Evolutionary conservation across 2,888 invertebrate genomes (phyloP).

Genomic region (Nemurella pictetii): DNA sequence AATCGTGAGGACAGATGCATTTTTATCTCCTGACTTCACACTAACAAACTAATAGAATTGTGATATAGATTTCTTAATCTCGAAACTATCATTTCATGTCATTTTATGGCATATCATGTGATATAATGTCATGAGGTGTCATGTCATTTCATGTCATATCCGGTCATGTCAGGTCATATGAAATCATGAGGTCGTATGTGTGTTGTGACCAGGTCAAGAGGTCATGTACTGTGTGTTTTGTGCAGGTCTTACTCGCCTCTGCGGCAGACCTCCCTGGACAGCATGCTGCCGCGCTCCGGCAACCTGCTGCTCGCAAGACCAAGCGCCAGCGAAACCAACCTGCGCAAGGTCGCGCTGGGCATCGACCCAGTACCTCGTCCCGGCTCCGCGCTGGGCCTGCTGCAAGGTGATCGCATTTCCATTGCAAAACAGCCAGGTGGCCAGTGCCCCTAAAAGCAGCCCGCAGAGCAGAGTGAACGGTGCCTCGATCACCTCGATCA

Average conservation of each 20-base stretch:
- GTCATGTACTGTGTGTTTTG: too few relatives aligned
- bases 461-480: not conserved
- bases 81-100: too few relatives aligned
- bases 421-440: not conserved
- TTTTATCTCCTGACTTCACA: too few relatives aligned
- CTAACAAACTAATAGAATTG: too few relatives aligned
- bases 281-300: constrained; percentile 45
- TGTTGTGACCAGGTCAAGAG: too few relatives aligned
- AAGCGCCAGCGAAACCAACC: constrained; percentile 54
- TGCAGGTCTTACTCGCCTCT: constrained; percentile 49
- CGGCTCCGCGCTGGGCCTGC: constrained; percentile 52
- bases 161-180: too few relatives aligned
- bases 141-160: too few relatives aligned
- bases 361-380: constrained; percentile 51
- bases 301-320: constrained; percentile 51
- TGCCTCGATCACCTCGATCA: not conserved
- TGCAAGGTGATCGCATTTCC: constrained; percentile 49
- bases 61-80: too few relatives aligned
- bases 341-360: constrained; percentile 51
- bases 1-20: too few relatives aligned
- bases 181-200: too few relatives aligned
- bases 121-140: too few relatives aligned
- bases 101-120: too few relatives aligned
- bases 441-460: not conserved
- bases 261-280: constrained; percentile 49